phyloP scores from a whole-genome alignment of 2,113 vertebrate species.

The Hemichromis elongatus region DNA sequence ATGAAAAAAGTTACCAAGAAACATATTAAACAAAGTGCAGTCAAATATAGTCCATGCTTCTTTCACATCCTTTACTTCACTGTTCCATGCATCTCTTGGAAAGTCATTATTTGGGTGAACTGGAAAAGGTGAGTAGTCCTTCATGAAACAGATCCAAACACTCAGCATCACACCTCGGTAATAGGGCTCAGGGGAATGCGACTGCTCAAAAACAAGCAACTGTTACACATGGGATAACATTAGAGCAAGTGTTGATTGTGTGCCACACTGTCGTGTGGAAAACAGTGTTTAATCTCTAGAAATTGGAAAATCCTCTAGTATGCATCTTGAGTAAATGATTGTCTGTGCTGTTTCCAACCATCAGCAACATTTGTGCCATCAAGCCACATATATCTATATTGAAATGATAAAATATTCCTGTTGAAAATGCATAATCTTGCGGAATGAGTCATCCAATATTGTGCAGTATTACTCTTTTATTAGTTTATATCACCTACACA shows the following conservation, averaged over 20 bases:
- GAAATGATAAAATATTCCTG: not conserved
- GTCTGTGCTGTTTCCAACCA: not conserved
- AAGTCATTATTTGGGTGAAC: not conserved
- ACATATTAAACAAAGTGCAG: not conserved
- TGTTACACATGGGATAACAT: not conserved
- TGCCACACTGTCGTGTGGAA: not conserved
- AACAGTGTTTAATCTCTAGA: not conserved
- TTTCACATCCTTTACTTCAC: not conserved
- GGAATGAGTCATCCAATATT: not conserved
- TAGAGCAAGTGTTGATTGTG: not conserved
- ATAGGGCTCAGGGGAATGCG: slow-evolving; percentile 15
- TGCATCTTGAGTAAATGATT: not conserved
- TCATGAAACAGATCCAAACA: not conserved
- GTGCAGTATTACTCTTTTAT: not conserved
- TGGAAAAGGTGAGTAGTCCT: not conserved
- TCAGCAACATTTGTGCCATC: not conserved
- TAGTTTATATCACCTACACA: not conserved
- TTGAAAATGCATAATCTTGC: not conserved
- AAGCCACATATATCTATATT: not conserved
- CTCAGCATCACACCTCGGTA: not conserved
- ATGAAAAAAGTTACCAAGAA: not conserved
- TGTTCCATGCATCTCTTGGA: not conserved
- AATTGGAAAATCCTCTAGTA: not conserved
- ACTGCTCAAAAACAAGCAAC: not conserved
- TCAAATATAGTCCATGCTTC: not conserved